Percentiles rank a stretch among this genome's conserved stretches.
Conservation (phyloP, 2,113 vertebrate species). For the Antigone vipio region DNA sequence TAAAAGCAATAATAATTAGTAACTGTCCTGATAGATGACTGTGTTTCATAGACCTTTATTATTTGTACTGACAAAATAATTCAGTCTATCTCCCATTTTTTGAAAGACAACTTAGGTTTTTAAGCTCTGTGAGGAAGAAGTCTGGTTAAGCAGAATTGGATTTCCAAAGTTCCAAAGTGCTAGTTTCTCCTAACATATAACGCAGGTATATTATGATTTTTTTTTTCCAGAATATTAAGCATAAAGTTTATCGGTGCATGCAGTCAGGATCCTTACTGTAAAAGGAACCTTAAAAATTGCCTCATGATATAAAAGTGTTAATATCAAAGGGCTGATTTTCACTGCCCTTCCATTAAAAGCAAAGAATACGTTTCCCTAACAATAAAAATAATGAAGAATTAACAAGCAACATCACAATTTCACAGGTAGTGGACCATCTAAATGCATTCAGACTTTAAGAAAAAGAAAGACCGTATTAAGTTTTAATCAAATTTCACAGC, state of each 20-base stretch:
- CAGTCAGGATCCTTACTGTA: not conserved
- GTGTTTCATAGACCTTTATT: not conserved
- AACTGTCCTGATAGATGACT: not conserved
- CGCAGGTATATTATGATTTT: not conserved
- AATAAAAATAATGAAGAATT: conserved; percentile 65
- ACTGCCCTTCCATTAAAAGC: conserved; percentile 6
- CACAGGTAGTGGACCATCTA: conserved; percentile 46
- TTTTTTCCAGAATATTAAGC: not conserved
- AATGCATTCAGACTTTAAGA: conserved; percentile 47
- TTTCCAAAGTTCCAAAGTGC: not conserved
- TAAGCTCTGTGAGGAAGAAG: not conserved
- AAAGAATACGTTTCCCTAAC: conserved; percentile 31
- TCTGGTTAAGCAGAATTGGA: not conserved
- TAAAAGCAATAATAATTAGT: not conserved
- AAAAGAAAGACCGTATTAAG: conserved; percentile 51
- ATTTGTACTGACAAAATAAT: not conserved
- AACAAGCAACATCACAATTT: conserved; percentile 67
- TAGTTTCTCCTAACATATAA: not conserved
- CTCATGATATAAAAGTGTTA: not conserved
- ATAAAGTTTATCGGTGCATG: not conserved
- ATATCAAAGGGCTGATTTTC: not conserved
- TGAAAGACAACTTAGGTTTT: not conserved
- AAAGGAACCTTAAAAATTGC: not conserved
- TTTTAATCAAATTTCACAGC: conserved; percentile 74
- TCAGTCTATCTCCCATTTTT: not conserved